Evolutionary conservation across 2,113 vertebrate species (phyloP).

Genomic region (Sinocyclocheilus anophthalmus): DNA sequence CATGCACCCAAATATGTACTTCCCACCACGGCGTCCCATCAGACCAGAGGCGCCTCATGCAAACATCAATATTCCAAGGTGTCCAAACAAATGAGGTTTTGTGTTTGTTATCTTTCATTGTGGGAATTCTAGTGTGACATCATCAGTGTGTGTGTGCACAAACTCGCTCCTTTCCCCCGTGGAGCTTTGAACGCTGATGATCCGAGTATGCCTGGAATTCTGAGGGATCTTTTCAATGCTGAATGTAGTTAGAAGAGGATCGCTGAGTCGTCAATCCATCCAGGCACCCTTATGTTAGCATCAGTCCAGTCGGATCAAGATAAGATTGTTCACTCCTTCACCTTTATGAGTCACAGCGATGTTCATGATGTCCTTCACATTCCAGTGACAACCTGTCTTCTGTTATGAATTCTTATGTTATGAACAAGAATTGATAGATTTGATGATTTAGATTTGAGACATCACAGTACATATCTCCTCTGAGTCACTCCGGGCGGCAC

Average conservation of each 20-base stretch:
- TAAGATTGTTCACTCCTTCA: background rate
- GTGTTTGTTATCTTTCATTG: slow-evolving; percentile 36
- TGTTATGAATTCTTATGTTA: background rate
- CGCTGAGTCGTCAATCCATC: slow-evolving; percentile 51
- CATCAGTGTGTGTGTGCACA: slow-evolving; percentile 49
- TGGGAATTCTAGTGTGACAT: slow-evolving; percentile 39
- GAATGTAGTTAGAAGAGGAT: slow-evolving; percentile 56
- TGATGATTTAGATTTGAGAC: background rate
- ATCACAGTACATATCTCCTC: slow-evolving; percentile 35
- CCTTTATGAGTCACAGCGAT: slow-evolving; percentile 18
- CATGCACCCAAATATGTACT: slow-evolving; percentile 21
- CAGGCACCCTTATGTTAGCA: slow-evolving; percentile 36
- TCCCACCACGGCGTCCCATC: background rate
- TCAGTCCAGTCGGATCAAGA: slow-evolving; percentile 10
- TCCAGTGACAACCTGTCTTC: background rate
- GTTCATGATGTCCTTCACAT: background rate
- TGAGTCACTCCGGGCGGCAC: slow-evolving; percentile 39
- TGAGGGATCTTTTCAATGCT: slow-evolving; percentile 58
- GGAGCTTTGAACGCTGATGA: slow-evolving; percentile 56
- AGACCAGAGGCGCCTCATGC: background rate
- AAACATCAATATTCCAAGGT: slow-evolving; percentile 38
- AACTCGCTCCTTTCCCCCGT: slow-evolving; percentile 52
- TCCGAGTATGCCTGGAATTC: slow-evolving; percentile 70
- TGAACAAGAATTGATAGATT: slow-evolving; percentile 15
- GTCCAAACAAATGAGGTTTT: slow-evolving; percentile 43